phyloP scores from a whole-genome alignment of 30 jellyfish, hydroid and myxozoan species.

The Catostylus mosaicus region DNA sequence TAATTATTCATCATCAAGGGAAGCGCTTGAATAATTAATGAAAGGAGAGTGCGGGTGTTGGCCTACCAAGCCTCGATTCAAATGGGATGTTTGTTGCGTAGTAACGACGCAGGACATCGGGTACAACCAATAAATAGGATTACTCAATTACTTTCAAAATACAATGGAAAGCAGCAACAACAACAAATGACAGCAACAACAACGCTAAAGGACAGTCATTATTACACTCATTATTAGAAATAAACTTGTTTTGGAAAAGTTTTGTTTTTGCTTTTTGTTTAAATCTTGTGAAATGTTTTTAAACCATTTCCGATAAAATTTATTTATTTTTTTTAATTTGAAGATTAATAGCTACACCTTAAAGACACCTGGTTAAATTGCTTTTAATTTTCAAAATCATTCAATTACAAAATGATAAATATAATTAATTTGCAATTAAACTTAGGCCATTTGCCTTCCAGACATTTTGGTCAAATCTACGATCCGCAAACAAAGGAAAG shows the following conservation, averaged over 20 bases:
- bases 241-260: not conserved
- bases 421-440: no score
- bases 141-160: not conserved
- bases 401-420: not conserved
- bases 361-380: not conserved
- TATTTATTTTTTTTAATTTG: not conserved
- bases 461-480: no score
- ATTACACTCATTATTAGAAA: not conserved
- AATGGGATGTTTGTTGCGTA: conserved; percentile 11
- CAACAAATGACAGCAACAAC: not conserved
- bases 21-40: conserved; percentile 86
- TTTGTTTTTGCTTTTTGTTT: no score
- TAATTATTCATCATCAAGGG: conserved; percentile 76
- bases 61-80: conserved; percentile 64
- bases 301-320: no score
- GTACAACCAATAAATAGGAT: not conserved
- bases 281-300: no score
- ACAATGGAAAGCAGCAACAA: conserved; percentile 1
- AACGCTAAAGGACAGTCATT: not conserved
- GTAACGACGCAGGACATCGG: conserved; percentile 6
- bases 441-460: no score
- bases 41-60: conserved; percentile 61
- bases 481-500: no score
- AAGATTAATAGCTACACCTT: not conserved
- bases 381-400: not conserved